Evolutionary conservation across 2,888 invertebrate species (phyloP).

Genomic region (Mylabris sibirica): DNA sequence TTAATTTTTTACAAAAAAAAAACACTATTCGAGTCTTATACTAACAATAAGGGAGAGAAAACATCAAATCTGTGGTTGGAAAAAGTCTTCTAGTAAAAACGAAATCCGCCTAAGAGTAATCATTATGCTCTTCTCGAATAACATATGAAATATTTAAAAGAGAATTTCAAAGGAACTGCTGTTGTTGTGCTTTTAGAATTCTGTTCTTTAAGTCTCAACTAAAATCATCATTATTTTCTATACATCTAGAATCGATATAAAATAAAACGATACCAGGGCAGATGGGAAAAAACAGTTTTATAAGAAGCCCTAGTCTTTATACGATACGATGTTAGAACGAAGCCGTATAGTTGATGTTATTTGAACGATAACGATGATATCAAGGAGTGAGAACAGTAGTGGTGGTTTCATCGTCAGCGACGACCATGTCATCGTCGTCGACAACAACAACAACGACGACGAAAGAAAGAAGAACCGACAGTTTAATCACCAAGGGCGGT

Average conservation of each 20-base stretch:
- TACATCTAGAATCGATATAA: not conserved
- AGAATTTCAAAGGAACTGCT: not conserved
- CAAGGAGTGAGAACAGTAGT: constrained; percentile 27
- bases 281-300: constrained; percentile 8
- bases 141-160: not conserved
- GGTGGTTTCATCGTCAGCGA: constrained; percentile 18
- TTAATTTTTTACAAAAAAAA: not conserved
- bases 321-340: constrained; percentile 14
- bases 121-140: not conserved
- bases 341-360: constrained; percentile 29
- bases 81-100: not conserved
- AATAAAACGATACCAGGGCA: constrained; percentile 19
- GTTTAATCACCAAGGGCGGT: constrained; percentile 36
- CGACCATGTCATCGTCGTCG: not conserved
- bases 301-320: constrained; percentile 25
- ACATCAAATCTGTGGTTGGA: too few species aligned
- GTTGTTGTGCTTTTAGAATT: not conserved
- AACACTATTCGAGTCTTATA: too few species aligned
- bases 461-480: constrained; percentile 19
- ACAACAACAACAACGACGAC: constrained; percentile 16
- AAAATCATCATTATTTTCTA: not conserved
- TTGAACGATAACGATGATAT: constrained; percentile 29
- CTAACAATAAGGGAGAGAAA: too few species aligned
- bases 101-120: not conserved
- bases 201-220: not conserved